Evolutionary conservation across 2,888 invertebrate species (phyloP).

Genomic region (Phengaris arion): DNA sequence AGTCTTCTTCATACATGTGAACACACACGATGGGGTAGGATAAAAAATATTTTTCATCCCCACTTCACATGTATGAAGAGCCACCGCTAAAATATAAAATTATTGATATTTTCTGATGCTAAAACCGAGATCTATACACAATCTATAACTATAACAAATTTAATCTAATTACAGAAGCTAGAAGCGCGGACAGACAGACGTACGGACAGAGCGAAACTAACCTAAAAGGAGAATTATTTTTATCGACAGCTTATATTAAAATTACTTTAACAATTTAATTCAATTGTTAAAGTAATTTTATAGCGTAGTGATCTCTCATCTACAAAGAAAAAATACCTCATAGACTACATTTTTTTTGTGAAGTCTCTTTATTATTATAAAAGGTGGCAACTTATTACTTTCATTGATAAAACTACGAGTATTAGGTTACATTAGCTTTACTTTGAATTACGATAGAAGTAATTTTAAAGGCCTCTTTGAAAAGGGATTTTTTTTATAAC

Average conservation of each 20-base stretch:
- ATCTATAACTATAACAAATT: too few relatives aligned
- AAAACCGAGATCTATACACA: too few relatives aligned
- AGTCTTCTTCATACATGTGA: too few relatives aligned
- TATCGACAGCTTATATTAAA: too few relatives aligned
- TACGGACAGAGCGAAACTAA: neutral
- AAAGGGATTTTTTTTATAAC: neutral
- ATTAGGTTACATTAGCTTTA: neutral
- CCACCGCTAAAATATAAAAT: too few relatives aligned
- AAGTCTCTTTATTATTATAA: neutral
- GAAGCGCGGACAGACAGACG: too few relatives aligned
- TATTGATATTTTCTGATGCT: too few relatives aligned
- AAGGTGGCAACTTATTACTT: neutral
- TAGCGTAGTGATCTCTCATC: neutral
- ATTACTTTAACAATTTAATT: neutral
- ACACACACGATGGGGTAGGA: too few relatives aligned
- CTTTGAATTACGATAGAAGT: neutral
- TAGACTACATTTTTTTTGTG: neutral
- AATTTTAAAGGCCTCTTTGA: neutral
- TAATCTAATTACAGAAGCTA: too few relatives aligned
- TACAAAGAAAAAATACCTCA: neutral
- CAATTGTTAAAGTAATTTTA: neutral
- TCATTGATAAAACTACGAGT: neutral
- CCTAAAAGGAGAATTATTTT: neutral
- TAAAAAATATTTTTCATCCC: too few relatives aligned
- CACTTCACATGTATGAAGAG: too few relatives aligned